Base-by-base conservation (phyloP, 2,888 invertebrate species). In the Dynastes maya region DNA sequence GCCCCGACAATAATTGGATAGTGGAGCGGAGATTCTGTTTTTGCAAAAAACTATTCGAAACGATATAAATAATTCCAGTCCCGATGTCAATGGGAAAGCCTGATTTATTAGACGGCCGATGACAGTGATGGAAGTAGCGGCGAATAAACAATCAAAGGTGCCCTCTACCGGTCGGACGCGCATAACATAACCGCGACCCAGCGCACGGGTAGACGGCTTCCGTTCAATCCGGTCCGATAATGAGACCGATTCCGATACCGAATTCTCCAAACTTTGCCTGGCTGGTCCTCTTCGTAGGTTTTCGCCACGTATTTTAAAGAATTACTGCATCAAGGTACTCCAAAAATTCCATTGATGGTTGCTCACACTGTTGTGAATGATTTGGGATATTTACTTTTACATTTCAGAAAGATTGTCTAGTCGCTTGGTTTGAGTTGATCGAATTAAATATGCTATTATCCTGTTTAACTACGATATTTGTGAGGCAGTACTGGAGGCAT, bases 61-160 rank as follows among this genome's bases (percentile, higher is more conserved):
- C 86, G 40, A 58, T 86, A 87, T 87, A 88, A 87, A 87, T 87
- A 87, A 86, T 87, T 86, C 86, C 85, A 82, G 40, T 85, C 82
- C 81, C 83, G 84, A 82, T 79, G 81, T 81, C 80, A 79, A 77
- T 77, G 67, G 74, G 51, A 58, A 72, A 64, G 63, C 82, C 87
- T 88, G 89, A 88, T 89, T 89, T 89, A 89, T 88, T 84, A 85
- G 86, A 87, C 86, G 82, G 82, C 82, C 82, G 84, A 83, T 85
- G 88, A 88, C 88, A 88, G 87, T 88, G 88, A 89, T 89, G 87
- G 88, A 89, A 88, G 86, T 86, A 85, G 87, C 87, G 87, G 88
- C 85, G 87, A 86, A 88, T 87, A 87, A 87, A 87, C 86, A 87
- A 87, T 88, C 88, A 87, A 88, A 88, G 86, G 84, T 76, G 84